phyloP scores from a whole-genome alignment of 2,113 vertebrate genomes.

The Oxygymnocypris stewartii region DNA sequence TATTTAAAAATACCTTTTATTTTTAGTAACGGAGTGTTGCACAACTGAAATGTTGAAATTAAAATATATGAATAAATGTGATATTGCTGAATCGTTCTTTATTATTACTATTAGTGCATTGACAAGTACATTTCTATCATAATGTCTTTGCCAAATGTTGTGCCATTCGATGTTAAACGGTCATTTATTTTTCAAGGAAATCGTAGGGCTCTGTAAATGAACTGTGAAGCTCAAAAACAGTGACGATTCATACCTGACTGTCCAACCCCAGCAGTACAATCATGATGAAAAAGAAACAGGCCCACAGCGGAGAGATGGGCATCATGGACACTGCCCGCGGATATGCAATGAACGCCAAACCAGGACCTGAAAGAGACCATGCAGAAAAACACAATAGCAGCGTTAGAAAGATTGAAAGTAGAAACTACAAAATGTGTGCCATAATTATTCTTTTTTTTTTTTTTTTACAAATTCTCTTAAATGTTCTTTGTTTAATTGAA shows the following conservation, averaged over 20 bases:
- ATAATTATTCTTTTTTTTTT: too few species aligned
- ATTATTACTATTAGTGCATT: too few species aligned
- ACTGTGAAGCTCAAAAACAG: background rate
- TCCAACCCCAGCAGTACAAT: slow-evolving; percentile 92
- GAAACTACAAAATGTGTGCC: background rate
- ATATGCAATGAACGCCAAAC: slow-evolving; percentile 96
- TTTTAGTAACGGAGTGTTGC: too few species aligned
- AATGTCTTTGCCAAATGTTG: too few species aligned
- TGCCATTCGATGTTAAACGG: too few species aligned
- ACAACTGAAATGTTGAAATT: too few species aligned
- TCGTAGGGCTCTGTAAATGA: too few species aligned
- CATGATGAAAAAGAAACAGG: slow-evolving; percentile 97
- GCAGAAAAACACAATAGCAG: background rate
- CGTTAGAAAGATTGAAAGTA: background rate
- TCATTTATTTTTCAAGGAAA: too few species aligned
- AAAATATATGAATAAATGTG: too few species aligned
- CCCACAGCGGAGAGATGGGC: slow-evolving; percentile 93
- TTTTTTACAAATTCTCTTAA: background rate
- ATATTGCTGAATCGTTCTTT: too few species aligned
- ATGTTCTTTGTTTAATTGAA: background rate
- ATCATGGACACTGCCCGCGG: slow-evolving; percentile 97
- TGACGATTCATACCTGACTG: slow-evolving; percentile 86
- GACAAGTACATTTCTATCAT: too few species aligned
- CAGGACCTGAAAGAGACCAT: slow-evolving; percentile 80
- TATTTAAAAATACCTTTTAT: too few species aligned